Evolutionary conservation across 2,888 invertebrate genomes (phyloP).

Genomic region (Cantharis rufa): DNA sequence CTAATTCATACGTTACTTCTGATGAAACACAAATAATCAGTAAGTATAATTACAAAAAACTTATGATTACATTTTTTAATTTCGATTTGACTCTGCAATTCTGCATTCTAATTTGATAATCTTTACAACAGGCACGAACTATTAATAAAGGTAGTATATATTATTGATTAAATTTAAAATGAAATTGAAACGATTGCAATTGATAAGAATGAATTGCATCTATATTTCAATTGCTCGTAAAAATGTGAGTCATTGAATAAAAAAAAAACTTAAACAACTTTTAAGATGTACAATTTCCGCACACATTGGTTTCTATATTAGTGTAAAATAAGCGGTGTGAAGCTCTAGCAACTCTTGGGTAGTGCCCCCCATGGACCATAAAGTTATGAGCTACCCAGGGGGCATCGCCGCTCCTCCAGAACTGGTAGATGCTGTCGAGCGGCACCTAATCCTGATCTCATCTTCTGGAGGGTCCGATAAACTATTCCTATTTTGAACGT

Average conservation of each 20-base stretch:
- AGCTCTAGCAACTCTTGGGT: slow-evolving; percentile 22
- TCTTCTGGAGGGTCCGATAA: slow-evolving; percentile 6
- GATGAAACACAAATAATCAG: background rate
- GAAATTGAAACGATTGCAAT: slow-evolving; percentile 4
- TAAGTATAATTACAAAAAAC: background rate
- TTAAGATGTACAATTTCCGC: slow-evolving; percentile 19
- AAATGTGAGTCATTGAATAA: slow-evolving; percentile 1
- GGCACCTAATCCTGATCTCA: slow-evolving; percentile 19
- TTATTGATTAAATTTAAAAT: background rate
- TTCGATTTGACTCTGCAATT: background rate
- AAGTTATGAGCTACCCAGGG: slow-evolving; percentile 28
- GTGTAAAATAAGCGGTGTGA: slow-evolving; percentile 23
- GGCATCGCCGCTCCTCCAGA: slow-evolving; percentile 24
- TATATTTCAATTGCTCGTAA: slow-evolving; percentile 12
- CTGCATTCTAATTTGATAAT: background rate
- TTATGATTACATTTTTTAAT: background rate
- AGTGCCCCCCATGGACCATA: slow-evolving; percentile 22
- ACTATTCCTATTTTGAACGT: slow-evolving; percentile 1
- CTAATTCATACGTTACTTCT: background rate
- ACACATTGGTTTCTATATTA: slow-evolving; percentile 22
- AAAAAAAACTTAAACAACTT: background rate
- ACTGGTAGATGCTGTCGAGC: slow-evolving; percentile 11
- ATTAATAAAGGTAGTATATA: background rate
- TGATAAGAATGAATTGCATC: slow-evolving; percentile 11
- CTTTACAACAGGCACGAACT: background rate